Base-by-base conservation (phyloP, 2,113 vertebrate species). In the Mastomys coucha region DNA sequence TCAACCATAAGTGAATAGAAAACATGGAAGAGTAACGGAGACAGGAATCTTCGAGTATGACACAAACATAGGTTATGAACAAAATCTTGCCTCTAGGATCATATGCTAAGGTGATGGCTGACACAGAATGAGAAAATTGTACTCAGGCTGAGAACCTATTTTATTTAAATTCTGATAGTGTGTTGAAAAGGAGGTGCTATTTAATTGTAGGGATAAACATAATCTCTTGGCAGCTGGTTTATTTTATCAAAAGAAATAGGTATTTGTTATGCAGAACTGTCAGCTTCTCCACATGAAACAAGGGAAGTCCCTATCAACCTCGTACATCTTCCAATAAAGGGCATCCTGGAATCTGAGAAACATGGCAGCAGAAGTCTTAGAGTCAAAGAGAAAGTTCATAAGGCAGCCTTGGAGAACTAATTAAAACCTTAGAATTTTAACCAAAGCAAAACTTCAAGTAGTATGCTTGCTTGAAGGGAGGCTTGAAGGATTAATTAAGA, bases 401-500 rank as follows among this genome's bases (percentile, higher is more conserved):
- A 89, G 75, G 65, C 10, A 87, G 94, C 49, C 92, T 96, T 96
- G 75, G 72, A 96, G 93, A 91, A 92, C 88, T 96, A 97, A 97
- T 97, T 97, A 97, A 96, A 97, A 91, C 95, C 92, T 96, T 92
- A 86, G 45, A 95, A 96, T 92, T n/a, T 42, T 65, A 94, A 95
- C 56, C 91, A 73, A 96, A 96, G 80, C 49, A 67, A 93, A 97
- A 94, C 93, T 94, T 97, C 72, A 97, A 97, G 91, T 82, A 73
- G 14, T 36, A 95, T 89, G 49, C 70, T 97, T 95, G 80, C 96
- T 97, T 89, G 86, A 95, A 98, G 96, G 93, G 85, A 93, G 42
- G 26, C 86, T 97, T 96, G 81, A 93, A 97, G 93, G 93, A 96
- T 81, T 97, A 96, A 97, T 98, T 98, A 97, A 96, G 95, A 95